Percentiles rank a stretch among this genome's conserved stretches.
Conservation (phyloP, 2,888 invertebrate species). For the Allacma fusca region DNA sequence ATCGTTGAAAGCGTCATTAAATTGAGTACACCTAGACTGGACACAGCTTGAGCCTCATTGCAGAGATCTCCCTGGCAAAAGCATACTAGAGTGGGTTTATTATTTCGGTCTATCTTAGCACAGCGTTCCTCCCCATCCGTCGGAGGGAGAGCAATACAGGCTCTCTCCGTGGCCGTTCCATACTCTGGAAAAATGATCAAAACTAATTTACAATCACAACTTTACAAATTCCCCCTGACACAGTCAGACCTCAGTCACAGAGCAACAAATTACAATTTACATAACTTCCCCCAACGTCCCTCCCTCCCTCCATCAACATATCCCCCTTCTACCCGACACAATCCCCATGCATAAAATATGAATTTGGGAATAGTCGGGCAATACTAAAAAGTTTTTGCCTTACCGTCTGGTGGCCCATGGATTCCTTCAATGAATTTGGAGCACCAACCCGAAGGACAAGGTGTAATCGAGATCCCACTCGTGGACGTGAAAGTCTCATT, state of each 20-base stretch:
- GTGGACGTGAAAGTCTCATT: constrained; percentile 74
- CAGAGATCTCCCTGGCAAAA: constrained; percentile 91
- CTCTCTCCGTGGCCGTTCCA: constrained; percentile 84
- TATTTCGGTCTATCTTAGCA: constrained; percentile 83
- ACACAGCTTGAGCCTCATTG: no score
- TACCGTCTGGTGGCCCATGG: constrained; percentile 78
- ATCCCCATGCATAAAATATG: no score
- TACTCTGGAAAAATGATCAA: constrained; percentile 75
- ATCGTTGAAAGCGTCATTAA: no score
- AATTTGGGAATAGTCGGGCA: background rate
- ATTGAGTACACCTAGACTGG: no score
- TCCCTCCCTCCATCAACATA: no score
- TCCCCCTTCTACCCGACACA: no score
- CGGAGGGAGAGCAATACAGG: constrained; percentile 86
- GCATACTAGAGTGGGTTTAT: constrained; percentile 83
- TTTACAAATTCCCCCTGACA: no score
- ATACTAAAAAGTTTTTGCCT: constrained; percentile 44
- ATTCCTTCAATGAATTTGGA: constrained; percentile 84
- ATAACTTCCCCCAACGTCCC: no score
- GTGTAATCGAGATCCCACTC: constrained; percentile 72
- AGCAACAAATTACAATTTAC: no score
- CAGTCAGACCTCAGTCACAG: no score
- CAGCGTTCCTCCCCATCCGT: constrained; percentile 89
- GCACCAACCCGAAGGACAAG: constrained; percentile 92
- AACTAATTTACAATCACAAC: no score